Base-by-base conservation (phyloP, 2,113 vertebrate species). In the Leptobrachium leishanense region DNA sequence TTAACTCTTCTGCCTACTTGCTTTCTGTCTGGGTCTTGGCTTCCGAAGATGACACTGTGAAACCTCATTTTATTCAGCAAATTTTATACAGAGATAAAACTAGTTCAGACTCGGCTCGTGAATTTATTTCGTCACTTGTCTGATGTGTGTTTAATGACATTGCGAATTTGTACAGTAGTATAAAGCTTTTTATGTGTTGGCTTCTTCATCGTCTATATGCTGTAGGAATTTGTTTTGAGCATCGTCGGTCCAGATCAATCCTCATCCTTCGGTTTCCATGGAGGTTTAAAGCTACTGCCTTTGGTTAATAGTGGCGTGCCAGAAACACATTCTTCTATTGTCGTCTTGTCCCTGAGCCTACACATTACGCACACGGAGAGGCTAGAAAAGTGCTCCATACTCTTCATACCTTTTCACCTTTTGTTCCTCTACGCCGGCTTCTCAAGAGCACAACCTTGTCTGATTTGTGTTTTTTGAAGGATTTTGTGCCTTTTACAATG, bases 291-390 rank as follows among this genome's bases (percentile, higher is more conserved):
- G 13, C 31, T 42, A 13, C 39, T 39, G n/a, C n/a, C 74, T 44
- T 2, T 59, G 13, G 71, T 43, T 54, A 72, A 59, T 41, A 6
- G n/a, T 59, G 40, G 59, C 75, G 68, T 31, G 40, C 41, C n/a
- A 68, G 64, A 41, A 63, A 68, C 40, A 66, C 46, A 43, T 39
- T n/a, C 65, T 68, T 40, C 65, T 46, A 55, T 76, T 76, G 75
- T 68, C 75, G 43, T 10, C 7, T 43, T 68, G 64, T 59, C 54
- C 15, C 9, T 43, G 5, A 31, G 44, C 39, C 11, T 40, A 53
- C 53, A 13, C 53, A 76, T 9, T 39, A n/a, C 12, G n/a, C 13
- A 53, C 42, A 46, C 6, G 31, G 66, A 31, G 11, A 57, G 66
- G 44, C 75, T 43, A 69, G 57, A 11, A 39, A 3, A 43, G 31